Conservation (phyloP, 2,888 invertebrate genomes). For the Pogonocherus hispidulus region DNA sequence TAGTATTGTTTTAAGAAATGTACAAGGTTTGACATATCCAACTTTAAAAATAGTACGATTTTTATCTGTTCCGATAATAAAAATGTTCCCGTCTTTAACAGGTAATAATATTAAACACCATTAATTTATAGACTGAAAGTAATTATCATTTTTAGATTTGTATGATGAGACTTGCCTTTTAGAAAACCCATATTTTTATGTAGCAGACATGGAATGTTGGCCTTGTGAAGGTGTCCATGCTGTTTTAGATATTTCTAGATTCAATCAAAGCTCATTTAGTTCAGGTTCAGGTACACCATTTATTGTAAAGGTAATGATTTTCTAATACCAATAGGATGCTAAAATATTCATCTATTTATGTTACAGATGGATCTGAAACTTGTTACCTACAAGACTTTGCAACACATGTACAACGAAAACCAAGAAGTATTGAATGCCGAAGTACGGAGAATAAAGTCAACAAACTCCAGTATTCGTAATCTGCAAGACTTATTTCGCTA, state of each 20-base stretch:
- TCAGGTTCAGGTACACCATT: slow-evolving; percentile 74
- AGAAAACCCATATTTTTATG: slow-evolving; percentile 86
- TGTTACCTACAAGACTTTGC: slow-evolving; percentile 72
- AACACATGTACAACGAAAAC: slow-evolving; percentile 74
- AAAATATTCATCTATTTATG: slow-evolving; percentile 9
- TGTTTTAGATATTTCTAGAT: slow-evolving; percentile 77
- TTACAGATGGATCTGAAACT: slow-evolving; percentile 73
- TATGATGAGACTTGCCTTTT: slow-evolving; percentile 85
- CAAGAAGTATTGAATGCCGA: slow-evolving; percentile 75
- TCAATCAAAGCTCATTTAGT: slow-evolving; percentile 66
- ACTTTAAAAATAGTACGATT: slow-evolving; percentile 81
- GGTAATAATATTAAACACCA: too few species aligned
- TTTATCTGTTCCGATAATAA: slow-evolving; percentile 82
- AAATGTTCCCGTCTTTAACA: slow-evolving; percentile 79
- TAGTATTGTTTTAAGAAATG: slow-evolving; percentile 77
- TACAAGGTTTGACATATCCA: slow-evolving; percentile 87
- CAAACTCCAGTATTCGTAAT: slow-evolving; percentile 53
- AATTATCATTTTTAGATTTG: slow-evolving; percentile 3
- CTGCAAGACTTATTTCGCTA: slow-evolving; percentile 56
- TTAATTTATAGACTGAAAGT: too few species aligned
- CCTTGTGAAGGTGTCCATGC: slow-evolving; percentile 82
- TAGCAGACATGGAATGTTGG: slow-evolving; percentile 88
- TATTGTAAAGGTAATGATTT: slow-evolving; percentile 68
- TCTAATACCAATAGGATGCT: neutral
- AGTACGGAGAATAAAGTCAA: slow-evolving; percentile 72